These are phyloP conservation scores for Trichonephila clavipes DNA, from an alignment of 1,140 invertebrate genomes.

Conservation along the genomic window DNA sequence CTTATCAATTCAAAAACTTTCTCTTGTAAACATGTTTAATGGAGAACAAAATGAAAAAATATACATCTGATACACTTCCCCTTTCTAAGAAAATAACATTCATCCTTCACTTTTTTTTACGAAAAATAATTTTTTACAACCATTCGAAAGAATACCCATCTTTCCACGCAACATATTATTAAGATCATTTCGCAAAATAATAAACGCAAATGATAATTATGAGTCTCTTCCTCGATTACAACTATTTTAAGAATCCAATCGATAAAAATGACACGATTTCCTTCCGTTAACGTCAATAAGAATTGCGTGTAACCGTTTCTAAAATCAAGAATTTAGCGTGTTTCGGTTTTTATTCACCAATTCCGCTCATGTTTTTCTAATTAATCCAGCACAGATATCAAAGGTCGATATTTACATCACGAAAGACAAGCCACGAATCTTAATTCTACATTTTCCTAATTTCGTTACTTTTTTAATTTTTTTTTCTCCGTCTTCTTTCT, in stretches of 20 bases:
- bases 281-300: constrained; percentile 49
- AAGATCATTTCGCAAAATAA: constrained; percentile 28
- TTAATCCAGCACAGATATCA: constrained; percentile 56
- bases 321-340: constrained; percentile 52
- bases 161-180: background rate
- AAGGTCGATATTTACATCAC: constrained; percentile 66
- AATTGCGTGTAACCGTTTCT: constrained; percentile 9
- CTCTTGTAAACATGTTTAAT: too few relatives aligned
- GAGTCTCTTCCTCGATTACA: background rate
- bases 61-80: too few relatives aligned
- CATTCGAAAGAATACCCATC: background rate
- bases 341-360: constrained; percentile 44
- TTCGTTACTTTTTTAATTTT: background rate
- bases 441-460: constrained; percentile 64
- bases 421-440: constrained; percentile 61
- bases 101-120: background rate
- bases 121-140: background rate
- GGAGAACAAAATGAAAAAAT: too few relatives aligned
- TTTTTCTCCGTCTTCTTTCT: background rate
- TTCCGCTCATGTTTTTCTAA: constrained; percentile 60
- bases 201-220: constrained; percentile 13
- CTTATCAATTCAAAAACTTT: too few relatives aligned
- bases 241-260: constrained; percentile 23
- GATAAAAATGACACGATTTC: constrained; percentile 43
- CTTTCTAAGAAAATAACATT: too few relatives aligned